These are phyloP conservation scores for Rallus crepitans DNA, from an alignment of 2,797 vertebrate genomes.

Conservation along the genomic window DNA sequence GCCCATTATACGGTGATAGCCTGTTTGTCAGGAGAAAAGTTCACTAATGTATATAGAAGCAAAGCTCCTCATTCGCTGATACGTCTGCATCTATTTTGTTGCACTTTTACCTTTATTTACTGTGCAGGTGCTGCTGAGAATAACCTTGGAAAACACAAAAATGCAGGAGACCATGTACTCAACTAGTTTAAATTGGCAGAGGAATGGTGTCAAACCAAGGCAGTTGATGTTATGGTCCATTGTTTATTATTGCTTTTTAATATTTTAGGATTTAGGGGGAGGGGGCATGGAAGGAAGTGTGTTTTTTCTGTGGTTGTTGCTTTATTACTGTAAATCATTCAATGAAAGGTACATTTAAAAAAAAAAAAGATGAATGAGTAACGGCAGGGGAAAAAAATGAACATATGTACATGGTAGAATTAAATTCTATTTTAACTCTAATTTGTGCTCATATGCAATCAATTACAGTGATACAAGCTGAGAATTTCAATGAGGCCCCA, in stretches of 20 bases:
- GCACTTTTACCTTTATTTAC: conserved; percentile 67
- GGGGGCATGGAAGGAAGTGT: background rate
- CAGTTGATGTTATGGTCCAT: background rate
- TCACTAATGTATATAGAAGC: conserved; percentile 68
- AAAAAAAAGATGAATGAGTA: background rate
- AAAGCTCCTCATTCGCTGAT: conserved; percentile 30
- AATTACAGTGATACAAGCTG: conserved; percentile 38
- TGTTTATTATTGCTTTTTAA: conserved; percentile 11
- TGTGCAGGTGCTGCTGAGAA: conserved; percentile 50
- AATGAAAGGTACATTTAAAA: conserved; percentile 30
- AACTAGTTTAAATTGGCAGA: conserved; percentile 30
- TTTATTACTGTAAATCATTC: background rate
- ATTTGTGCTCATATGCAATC: conserved; percentile 28
- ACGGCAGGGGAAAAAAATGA: background rate
- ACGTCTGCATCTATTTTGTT: conserved; percentile 19
- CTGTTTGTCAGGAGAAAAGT: conserved; percentile 69
- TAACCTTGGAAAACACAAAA: conserved; percentile 40
- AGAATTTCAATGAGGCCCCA: conserved; percentile 39
- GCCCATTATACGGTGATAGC: conserved; percentile 73
- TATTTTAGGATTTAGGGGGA: conserved; percentile 1
- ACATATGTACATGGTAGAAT: background rate
- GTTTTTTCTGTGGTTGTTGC: background rate
- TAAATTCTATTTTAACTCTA: conserved; percentile 41
- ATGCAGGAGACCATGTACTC: background rate
- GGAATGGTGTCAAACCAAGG: background rate